Percentiles rank a stretch among this genome's conserved stretches.
Conservation (phyloP, 2,113 vertebrate genomes). For the Zingel zingel region DNA sequence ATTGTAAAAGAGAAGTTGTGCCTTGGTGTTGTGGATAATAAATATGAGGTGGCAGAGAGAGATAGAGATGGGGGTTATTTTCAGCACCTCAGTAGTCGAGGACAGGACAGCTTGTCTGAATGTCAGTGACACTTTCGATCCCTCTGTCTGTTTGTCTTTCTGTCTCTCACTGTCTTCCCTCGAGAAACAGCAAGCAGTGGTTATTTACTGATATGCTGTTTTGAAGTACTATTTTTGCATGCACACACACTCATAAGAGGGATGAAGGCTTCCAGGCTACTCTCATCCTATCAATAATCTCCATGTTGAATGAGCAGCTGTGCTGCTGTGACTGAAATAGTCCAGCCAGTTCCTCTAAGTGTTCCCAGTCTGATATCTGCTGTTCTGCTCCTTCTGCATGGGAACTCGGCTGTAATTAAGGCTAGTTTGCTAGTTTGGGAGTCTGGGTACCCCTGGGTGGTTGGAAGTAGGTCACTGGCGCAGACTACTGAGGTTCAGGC, state of each 20-base stretch:
- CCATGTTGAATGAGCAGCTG: conserved; percentile 73
- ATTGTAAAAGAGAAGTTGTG: neutral
- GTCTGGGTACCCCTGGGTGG: conserved; percentile 75
- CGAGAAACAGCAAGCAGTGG: conserved; percentile 30
- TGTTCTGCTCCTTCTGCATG: conserved; percentile 63
- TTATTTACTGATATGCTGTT: conserved; percentile 54
- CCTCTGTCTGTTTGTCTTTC: conserved; percentile 23
- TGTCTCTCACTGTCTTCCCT: conserved; percentile 28
- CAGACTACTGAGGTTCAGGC: conserved; percentile 65
- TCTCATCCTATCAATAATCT: conserved; percentile 74
- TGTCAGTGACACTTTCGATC: conserved; percentile 38
- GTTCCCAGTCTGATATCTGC: conserved; percentile 71
- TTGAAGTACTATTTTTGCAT: conserved; percentile 41
- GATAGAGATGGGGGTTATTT: conserved; percentile 49
- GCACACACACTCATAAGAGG: conserved; percentile 29
- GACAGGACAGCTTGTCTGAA: conserved; percentile 36
- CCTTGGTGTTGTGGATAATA: neutral
- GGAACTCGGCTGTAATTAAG: conserved; percentile 78
- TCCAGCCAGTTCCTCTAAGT: conserved; percentile 71
- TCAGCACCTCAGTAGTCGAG: conserved; percentile 15
- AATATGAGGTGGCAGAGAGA: conserved; percentile 8
- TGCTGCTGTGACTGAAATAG: conserved; percentile 74
- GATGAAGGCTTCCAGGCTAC: conserved; percentile 39
- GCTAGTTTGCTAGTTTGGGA: conserved; percentile 78
- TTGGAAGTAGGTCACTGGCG: conserved; percentile 83